Percentiles rank a stretch among this genome's conserved stretches.
phyloP scores from a whole-genome alignment of 2,797 vertebrate species.

The Darevskia nairensis region DNA sequence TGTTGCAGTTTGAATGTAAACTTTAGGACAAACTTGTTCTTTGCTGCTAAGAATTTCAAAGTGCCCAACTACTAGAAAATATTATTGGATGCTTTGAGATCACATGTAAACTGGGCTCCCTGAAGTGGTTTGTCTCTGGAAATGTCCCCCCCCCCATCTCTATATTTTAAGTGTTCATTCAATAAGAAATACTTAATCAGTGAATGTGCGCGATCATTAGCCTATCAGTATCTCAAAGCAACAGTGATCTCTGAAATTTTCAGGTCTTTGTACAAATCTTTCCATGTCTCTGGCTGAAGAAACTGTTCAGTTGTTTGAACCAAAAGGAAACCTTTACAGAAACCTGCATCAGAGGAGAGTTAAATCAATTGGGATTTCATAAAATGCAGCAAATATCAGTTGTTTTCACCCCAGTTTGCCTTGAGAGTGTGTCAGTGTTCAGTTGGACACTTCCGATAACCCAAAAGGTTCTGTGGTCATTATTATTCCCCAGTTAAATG shows the following conservation, averaged over 20 bases:
- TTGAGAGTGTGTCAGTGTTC: not conserved
- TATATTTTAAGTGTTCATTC: not conserved
- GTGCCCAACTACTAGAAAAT: slow-evolving; percentile 1
- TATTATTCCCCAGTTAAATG: slow-evolving; percentile 25
- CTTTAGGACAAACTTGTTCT: not conserved
- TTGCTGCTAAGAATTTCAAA: not conserved
- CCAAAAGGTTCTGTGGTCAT: slow-evolving; percentile 3
- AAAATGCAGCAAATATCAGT: not conserved
- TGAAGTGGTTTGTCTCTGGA: not conserved
- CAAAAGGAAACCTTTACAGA: not conserved
- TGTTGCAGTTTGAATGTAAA: slow-evolving; percentile 15
- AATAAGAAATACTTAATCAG: not conserved
- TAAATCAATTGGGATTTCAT: slow-evolving; percentile 11
- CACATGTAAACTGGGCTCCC: not conserved
- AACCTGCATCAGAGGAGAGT: not conserved
- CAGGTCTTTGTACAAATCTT: not conserved
- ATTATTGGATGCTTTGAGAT: not conserved
- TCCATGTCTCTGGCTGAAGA: not conserved
- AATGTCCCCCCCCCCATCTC: not conserved
- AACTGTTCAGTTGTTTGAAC: not conserved
- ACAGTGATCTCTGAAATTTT: not conserved
- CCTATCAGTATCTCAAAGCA: not conserved
- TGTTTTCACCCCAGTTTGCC: not conserved
- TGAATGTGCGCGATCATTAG: not conserved
- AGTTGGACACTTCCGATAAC: not conserved